Evolutionary conservation across 2,888 invertebrate genomes (phyloP).

Genomic region (Sarcophaga variegata): DNA sequence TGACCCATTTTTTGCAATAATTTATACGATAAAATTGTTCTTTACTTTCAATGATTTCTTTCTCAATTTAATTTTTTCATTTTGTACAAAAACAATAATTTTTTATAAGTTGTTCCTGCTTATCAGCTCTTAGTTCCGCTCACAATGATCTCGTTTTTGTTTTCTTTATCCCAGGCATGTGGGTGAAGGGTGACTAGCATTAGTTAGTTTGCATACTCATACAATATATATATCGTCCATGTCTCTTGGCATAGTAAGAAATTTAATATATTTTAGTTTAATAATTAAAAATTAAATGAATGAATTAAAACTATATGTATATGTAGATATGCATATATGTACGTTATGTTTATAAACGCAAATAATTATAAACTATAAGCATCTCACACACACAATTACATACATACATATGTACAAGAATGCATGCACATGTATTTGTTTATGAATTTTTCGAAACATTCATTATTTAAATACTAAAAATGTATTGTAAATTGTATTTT

Average conservation of each 20-base stretch:
- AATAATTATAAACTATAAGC: not conserved
- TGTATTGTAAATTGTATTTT: not conserved
- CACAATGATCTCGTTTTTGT: slow-evolving; percentile 73
- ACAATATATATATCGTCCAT: slow-evolving; percentile 2
- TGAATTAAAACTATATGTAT: not conserved
- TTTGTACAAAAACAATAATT: slow-evolving; percentile 50
- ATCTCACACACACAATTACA: slow-evolving; percentile 6
- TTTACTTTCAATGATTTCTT: slow-evolving; percentile 58
- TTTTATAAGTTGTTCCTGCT: slow-evolving; percentile 62
- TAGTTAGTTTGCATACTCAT: slow-evolving; percentile 26
- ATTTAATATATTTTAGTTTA: not conserved
- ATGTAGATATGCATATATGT: no score
- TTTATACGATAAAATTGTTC: slow-evolving; percentile 61
- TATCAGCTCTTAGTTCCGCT: slow-evolving; percentile 79
- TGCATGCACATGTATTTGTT: not conserved
- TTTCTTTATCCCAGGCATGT: slow-evolving; percentile 78
- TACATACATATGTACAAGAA: slow-evolving; percentile 28
- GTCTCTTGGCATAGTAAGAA: slow-evolving; percentile 5
- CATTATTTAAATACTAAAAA: not conserved
- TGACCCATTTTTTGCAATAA: slow-evolving; percentile 68
- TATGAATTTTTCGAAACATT: not conserved
- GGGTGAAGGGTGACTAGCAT: slow-evolving; percentile 78
- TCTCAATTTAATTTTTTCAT: slow-evolving; percentile 23
- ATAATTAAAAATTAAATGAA: slow-evolving; percentile 15
- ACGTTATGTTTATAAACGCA: not conserved